A percentile compares a stretch with the other conserved stretches of the same genome.
These are phyloP conservation scores for Galago senegalensis DNA, from an alignment of 2,797 vertebrate genomes.

Conservation along the genomic window DNA sequence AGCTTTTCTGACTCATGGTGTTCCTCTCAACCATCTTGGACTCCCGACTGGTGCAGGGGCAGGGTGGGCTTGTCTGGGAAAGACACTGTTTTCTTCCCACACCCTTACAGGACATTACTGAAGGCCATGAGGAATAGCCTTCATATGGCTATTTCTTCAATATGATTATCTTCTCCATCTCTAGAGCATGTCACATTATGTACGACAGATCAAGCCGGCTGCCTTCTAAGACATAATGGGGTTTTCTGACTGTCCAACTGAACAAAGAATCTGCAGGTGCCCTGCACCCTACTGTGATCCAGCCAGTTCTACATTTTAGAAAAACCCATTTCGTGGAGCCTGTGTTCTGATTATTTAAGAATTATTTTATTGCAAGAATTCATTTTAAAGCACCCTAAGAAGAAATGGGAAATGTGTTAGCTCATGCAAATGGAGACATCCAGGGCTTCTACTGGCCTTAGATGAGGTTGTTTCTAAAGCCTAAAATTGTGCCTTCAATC, in stretches of 20 bases:
- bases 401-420: background rate
- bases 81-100: background rate
- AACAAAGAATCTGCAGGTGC: background rate
- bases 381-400: background rate
- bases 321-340: background rate
- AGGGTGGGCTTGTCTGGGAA: background rate
- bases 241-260: background rate
- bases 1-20: background rate
- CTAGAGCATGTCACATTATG: background rate
- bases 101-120: background rate
- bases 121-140: background rate
- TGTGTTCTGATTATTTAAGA: constrained; percentile 27
- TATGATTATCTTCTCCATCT: background rate
- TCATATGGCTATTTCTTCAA: background rate
- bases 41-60: background rate
- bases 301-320: background rate
- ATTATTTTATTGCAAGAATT: background rate
- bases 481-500: background rate
- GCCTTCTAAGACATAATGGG: background rate
- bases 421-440: background rate
- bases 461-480: background rate
- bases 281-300: background rate
- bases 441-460: background rate
- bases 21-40: background rate
- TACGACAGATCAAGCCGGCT: background rate